phyloP scores from a whole-genome alignment of 2,797 vertebrate genomes.

The Dromococcyx pavoninus region DNA sequence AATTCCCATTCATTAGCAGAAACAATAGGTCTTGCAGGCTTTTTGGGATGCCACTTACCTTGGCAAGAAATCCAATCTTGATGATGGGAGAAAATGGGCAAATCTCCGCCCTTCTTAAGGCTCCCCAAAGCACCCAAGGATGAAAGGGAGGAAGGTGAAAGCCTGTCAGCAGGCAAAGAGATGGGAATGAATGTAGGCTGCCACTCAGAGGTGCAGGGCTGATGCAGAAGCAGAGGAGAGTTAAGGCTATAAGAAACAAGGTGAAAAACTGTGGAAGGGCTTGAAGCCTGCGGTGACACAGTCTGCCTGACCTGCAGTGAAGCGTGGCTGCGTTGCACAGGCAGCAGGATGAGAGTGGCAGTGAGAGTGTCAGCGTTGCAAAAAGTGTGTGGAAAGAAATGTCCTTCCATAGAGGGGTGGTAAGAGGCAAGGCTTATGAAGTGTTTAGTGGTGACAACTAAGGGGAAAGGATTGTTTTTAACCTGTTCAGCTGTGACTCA shows the following conservation, averaged over 20 bases:
- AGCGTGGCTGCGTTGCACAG: neutral
- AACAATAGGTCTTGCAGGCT: neutral
- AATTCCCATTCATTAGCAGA: neutral
- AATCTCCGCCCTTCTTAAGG: neutral
- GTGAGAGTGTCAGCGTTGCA: neutral
- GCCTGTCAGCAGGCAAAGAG: accelerated
- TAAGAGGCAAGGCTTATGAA: neutral
- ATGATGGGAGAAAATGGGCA: neutral
- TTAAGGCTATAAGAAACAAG: accelerated
- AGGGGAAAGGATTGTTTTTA: neutral
- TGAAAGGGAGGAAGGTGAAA: neutral
- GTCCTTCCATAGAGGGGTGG: neutral
- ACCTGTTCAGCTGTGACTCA: neutral
- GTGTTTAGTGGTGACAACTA: neutral
- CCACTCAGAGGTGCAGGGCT: neutral
- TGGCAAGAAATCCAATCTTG: neutral
- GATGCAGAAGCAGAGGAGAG: neutral
- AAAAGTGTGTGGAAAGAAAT: neutral
- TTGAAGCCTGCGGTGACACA: neutral
- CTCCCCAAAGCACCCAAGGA: accelerated
- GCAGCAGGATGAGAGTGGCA: neutral
- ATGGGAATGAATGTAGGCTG: neutral
- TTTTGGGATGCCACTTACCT: neutral
- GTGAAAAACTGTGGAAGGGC: neutral
- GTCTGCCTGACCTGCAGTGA: neutral